Evolutionary conservation across 2,113 vertebrate species (phyloP).

Genomic region (Toxostoma redivivum): DNA sequence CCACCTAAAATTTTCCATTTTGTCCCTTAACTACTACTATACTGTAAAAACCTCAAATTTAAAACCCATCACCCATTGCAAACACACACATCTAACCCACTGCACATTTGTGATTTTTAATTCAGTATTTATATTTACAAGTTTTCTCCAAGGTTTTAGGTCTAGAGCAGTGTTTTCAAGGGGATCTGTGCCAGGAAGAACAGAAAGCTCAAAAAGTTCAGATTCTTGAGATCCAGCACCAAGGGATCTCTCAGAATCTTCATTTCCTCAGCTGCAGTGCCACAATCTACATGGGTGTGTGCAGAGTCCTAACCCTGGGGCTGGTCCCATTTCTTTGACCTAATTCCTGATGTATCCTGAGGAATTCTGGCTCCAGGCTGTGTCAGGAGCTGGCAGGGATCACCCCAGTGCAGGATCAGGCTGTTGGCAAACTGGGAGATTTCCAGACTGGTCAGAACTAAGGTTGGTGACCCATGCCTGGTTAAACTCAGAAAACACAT

Average conservation of each 20-base stretch:
- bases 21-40: too few species aligned
- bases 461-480: background rate
- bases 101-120: too few species aligned
- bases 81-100: too few species aligned
- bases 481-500: background rate
- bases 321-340: background rate
- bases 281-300: fast-evolving
- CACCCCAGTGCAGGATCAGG: background rate
- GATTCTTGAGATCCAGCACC: too few species aligned
- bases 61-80: too few species aligned
- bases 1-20: too few species aligned
- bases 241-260: background rate
- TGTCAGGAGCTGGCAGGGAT: background rate
- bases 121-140: too few species aligned
- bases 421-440: background rate
- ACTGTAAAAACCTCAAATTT: too few species aligned
- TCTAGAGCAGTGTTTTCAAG: too few species aligned
- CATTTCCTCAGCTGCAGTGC: background rate
- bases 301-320: background rate
- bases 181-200: too few species aligned
- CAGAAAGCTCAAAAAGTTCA: too few species aligned
- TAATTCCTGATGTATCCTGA: background rate
- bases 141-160: too few species aligned
- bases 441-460: background rate
- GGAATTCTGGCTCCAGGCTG: background rate